Evolutionary conservation across 2,888 invertebrate species (phyloP).

Genomic region (Eupithecia insigniata): DNA sequence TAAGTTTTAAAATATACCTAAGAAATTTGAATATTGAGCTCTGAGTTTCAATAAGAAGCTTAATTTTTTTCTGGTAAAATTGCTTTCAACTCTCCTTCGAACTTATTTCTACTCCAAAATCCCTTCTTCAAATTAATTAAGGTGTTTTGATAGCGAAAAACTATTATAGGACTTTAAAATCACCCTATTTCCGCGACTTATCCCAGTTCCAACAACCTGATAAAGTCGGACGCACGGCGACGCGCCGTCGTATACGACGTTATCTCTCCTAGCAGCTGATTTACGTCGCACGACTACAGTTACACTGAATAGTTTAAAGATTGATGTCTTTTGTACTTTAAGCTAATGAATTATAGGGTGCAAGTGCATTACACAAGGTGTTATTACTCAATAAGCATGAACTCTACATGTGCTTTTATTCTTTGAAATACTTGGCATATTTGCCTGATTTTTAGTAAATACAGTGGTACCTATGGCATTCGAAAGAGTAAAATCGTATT

Average conservation of each 20-base stretch:
- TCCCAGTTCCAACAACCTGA: constrained; percentile 12
- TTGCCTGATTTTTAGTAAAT: background rate
- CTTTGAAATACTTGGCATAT: background rate
- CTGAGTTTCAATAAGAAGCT: background rate
- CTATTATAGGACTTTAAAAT: background rate
- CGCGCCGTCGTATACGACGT: constrained; percentile 48
- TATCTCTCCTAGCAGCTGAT: constrained; percentile 53
- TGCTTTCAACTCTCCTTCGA: background rate
- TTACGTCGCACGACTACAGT: constrained; percentile 46
- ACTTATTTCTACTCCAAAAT: background rate
- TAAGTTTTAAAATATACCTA: too few relatives aligned
- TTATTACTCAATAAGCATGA: background rate
- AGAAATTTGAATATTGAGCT: too few relatives aligned
- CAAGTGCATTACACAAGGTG: background rate
- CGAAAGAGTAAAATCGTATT: background rate
- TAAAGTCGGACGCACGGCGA: constrained; percentile 40
- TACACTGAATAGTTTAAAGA: constrained; percentile 35
- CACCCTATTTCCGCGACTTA: background rate
- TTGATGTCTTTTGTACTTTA: constrained; percentile 27
- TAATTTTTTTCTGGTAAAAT: background rate
- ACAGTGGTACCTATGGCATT: too few relatives aligned
- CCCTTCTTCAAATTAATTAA: too few relatives aligned
- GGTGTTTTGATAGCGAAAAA: background rate
- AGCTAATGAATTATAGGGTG: background rate
- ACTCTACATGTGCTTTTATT: background rate